Evolutionary conservation across 2,888 invertebrate genomes (phyloP).

Genomic region (Chalcosyrphus nemorum): DNA sequence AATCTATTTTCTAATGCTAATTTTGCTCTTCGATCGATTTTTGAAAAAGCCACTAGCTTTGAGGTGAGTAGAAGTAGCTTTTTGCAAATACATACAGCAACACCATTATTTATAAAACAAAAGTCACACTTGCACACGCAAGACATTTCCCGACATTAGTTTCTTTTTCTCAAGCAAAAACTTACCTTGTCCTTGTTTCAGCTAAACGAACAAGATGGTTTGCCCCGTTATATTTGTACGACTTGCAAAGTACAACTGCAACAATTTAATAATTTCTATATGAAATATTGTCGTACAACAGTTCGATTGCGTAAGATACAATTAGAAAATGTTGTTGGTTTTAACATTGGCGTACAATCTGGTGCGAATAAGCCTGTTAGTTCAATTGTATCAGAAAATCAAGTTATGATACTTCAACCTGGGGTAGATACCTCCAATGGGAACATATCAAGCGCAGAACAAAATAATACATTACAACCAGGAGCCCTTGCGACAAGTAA

Average conservation of each 20-base stretch:
- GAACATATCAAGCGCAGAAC: not conserved
- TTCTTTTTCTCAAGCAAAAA: not conserved
- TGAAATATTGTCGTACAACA: slow-evolving; percentile 25
- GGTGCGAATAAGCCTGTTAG: not conserved
- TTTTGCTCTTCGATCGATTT: not conserved
- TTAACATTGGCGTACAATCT: not conserved
- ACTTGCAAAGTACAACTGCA: slow-evolving; percentile 56
- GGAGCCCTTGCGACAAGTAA: not conserved
- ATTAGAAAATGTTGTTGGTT: slow-evolving; percentile 12
- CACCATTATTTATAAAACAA: no score
- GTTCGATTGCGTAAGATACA: slow-evolving; percentile 6
- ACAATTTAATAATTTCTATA: slow-evolving; percentile 61
- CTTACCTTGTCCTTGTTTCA: not conserved
- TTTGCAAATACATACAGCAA: no score
- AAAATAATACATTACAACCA: not conserved
- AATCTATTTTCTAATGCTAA: slow-evolving; percentile 7
- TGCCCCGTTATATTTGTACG: slow-evolving; percentile 60
- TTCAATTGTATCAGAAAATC: not conserved
- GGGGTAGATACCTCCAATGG: not conserved
- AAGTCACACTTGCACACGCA: no score
- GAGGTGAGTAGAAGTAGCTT: slow-evolving; percentile 19
- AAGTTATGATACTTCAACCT: not conserved
- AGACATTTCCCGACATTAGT: not conserved
- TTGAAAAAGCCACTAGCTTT: slow-evolving; percentile 8
- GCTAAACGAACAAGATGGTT: slow-evolving; percentile 40